A percentile compares a stretch with the other conserved stretches of the same genome.
Conservation (phyloP, 2,113 vertebrate genomes). For the Microcebus ravelobensis region DNA sequence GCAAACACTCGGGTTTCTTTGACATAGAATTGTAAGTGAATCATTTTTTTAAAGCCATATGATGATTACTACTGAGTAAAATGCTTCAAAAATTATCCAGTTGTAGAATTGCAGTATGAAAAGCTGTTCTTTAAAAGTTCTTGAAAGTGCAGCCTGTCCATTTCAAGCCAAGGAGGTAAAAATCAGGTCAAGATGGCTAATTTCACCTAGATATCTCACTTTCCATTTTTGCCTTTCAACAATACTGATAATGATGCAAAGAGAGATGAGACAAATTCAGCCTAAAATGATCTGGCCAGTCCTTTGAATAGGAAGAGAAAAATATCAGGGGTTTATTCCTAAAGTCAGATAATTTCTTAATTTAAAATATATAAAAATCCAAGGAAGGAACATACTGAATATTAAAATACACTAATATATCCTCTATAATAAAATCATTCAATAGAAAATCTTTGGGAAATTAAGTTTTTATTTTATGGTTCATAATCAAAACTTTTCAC, state of each 20-base stretch:
- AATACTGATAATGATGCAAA: background rate
- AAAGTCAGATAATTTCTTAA: background rate
- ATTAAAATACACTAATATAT: background rate
- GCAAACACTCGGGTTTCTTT: background rate
- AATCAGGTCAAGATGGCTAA: constrained; percentile 30
- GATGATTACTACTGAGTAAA: background rate
- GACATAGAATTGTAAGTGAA: background rate
- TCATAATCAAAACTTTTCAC: background rate
- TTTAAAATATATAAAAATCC: background rate
- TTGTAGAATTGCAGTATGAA: constrained; percentile 18
- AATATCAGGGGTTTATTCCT: background rate
- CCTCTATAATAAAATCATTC: background rate
- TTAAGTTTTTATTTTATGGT: background rate
- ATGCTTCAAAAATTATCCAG: constrained; percentile 1
- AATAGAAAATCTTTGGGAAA: background rate
- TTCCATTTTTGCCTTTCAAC: background rate
- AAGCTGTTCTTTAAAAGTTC: background rate
- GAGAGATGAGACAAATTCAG: background rate
- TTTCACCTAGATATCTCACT: background rate
- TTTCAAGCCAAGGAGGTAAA: constrained; percentile 23
- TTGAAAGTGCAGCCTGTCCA: background rate
- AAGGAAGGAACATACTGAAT: background rate
- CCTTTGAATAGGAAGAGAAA: background rate
- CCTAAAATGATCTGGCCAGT: background rate
- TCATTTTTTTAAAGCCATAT: background rate